Conservation (phyloP, 2,113 vertebrate species). For the Asarcornis scutulata region DNA sequence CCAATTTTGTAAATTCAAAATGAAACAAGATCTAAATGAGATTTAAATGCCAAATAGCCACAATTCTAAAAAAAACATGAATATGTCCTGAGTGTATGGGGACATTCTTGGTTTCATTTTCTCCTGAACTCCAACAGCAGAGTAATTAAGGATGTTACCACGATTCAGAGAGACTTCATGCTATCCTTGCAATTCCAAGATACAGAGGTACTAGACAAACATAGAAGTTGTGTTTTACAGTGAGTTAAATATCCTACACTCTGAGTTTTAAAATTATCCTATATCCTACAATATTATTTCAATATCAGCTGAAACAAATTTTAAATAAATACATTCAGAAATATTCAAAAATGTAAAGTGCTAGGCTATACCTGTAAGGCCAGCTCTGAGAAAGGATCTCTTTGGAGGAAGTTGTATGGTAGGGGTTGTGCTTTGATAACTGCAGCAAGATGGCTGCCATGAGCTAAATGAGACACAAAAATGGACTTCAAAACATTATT, state of each 20-base stretch:
- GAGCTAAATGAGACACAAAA: background rate
- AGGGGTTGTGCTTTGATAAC: background rate
- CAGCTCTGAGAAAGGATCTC: background rate
- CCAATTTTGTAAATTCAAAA: background rate
- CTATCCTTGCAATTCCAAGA: slow-evolving; percentile 6
- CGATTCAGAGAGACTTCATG: background rate
- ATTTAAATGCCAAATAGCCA: background rate
- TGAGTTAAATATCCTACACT: background rate
- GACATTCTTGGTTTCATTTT: background rate
- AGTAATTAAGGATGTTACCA: background rate
- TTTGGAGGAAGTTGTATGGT: background rate
- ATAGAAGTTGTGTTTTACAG: background rate
- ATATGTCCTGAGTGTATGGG: background rate
- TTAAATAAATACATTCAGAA: background rate
- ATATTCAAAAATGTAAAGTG: background rate
- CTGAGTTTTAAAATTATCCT: background rate
- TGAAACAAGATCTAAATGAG: background rate
- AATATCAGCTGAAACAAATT: background rate
- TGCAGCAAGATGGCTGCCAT: background rate
- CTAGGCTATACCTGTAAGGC: background rate
- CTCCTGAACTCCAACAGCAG: background rate
- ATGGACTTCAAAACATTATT: background rate
- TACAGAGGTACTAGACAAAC: background rate
- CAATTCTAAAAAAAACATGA: background rate
- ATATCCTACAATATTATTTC: background rate